Percentiles rank a stretch among this genome's conserved stretches.
phyloP scores from a whole-genome alignment of 2,797 vertebrate genomes.

The Aplochiton taeniatus region DNA sequence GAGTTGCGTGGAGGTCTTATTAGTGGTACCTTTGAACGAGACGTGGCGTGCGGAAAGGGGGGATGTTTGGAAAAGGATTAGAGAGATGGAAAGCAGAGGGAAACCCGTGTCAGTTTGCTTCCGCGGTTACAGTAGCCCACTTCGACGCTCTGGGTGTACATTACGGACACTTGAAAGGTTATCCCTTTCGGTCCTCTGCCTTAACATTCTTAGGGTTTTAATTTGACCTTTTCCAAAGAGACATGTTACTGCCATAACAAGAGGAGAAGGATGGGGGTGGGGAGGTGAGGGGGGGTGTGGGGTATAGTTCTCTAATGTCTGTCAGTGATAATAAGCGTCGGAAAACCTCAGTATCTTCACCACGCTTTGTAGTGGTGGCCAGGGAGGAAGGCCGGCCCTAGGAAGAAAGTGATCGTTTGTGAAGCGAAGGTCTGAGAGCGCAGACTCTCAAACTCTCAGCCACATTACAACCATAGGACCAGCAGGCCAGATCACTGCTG shows the following conservation, averaged over 20 bases:
- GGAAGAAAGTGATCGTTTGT: constrained; percentile 31
- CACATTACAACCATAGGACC: constrained; percentile 45
- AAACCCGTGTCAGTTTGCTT: background rate
- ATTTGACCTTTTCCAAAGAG: constrained; percentile 5
- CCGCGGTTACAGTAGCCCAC: no score
- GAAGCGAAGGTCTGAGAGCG: no score
- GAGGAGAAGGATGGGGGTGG: no score
- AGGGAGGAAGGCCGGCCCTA: constrained; percentile 11
- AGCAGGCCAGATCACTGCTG: constrained; percentile 22
- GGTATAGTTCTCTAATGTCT: constrained; percentile 24
- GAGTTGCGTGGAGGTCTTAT: constrained; percentile 6
- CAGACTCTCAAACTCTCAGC: constrained; percentile 50
- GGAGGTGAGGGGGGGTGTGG: no score
- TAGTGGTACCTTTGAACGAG: constrained; percentile 37
- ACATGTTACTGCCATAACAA: constrained; percentile 15
- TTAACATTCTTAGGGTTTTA: no score
- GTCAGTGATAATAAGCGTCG: constrained; percentile 48
- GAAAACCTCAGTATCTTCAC: constrained; percentile 35
- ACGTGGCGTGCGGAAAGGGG: background rate
- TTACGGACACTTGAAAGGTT: no score
- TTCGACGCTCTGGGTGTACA: no score
- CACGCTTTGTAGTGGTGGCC: constrained; percentile 50
- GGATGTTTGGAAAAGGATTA: background rate
- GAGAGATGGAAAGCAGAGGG: background rate
- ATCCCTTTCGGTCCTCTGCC: no score